A percentile compares a stretch with the other conserved stretches of the same genome.
Evolutionary conservation across 2,113 vertebrate genomes (phyloP).

Genomic region (Emydocephalus ijimae): DNA sequence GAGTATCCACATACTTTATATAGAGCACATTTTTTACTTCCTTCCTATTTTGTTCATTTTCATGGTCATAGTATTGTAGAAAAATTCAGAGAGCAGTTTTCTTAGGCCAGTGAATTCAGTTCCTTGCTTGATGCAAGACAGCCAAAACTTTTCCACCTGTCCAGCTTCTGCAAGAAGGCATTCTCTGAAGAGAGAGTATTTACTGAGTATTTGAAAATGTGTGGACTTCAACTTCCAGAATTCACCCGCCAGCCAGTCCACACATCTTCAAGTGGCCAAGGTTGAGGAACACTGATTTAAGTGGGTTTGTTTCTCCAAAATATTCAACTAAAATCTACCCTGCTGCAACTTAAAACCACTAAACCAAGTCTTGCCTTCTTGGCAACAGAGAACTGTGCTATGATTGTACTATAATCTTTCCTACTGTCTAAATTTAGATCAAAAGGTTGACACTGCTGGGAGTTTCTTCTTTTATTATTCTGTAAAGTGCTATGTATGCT

Average conservation of each 20-base stretch:
- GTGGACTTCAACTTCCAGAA: background rate
- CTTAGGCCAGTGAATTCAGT: background rate
- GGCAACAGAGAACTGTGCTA: background rate
- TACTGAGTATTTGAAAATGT: background rate
- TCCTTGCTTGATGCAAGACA: background rate
- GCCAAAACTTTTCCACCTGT: background rate
- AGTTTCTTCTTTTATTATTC: background rate
- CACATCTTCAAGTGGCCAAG: background rate
- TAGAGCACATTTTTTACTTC: background rate
- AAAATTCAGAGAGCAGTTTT: background rate
- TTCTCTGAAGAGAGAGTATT: background rate
- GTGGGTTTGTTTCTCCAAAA: background rate
- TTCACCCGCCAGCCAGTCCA: background rate
- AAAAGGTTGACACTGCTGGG: background rate
- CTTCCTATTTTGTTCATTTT: background rate
- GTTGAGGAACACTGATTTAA: background rate
- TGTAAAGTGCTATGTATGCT: background rate
- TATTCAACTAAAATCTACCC: background rate
- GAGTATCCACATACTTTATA: background rate
- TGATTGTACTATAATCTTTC: background rate
- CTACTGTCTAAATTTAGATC: background rate
- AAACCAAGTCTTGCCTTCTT: background rate
- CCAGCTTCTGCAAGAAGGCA: background rate
- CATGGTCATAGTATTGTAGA: background rate
- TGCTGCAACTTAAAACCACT: background rate